phyloP scores from a whole-genome alignment of 2,113 vertebrate genomes.

The Furnarius figulus region DNA sequence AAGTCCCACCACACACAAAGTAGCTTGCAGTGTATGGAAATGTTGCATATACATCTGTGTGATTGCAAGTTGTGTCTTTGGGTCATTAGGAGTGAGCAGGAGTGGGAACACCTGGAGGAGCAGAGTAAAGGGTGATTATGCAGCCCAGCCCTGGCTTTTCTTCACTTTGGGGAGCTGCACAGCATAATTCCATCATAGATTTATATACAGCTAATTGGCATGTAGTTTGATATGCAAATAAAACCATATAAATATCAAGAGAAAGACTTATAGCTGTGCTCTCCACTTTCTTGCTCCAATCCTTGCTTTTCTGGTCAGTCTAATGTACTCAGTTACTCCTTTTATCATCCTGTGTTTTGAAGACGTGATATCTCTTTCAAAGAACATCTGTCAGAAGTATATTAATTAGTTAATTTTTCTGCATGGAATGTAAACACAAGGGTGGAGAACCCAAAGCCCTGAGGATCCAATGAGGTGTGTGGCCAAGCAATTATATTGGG shows the following conservation, averaged over 20 bases:
- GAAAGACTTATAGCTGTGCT: neutral
- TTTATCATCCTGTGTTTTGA: conserved; percentile 42
- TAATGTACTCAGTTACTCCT: neutral
- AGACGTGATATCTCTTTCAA: neutral
- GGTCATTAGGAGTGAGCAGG: neutral
- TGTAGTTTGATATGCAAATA: conserved; percentile 42
- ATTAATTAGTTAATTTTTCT: conserved; percentile 32
- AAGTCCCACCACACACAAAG: neutral
- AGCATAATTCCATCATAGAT: neutral
- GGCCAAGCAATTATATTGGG: neutral
- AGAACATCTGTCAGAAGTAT: neutral
- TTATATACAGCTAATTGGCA: conserved; percentile 19
- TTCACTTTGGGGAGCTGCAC: neutral
- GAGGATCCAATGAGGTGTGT: neutral
- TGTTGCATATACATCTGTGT: neutral
- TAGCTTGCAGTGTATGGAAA: neutral
- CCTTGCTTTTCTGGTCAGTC: conserved; percentile 51
- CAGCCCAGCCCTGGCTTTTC: conserved; percentile 12
- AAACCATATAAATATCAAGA: conserved; percentile 6
- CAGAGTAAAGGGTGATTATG: conserved; percentile 19
- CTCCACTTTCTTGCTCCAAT: neutral
- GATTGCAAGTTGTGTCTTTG: neutral
- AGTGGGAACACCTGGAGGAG: conserved; percentile 38
- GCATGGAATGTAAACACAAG: neutral
- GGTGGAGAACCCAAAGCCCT: conserved; percentile 4